Conservation (phyloP, 2,888 invertebrate species). For the Conomelus anceps region DNA sequence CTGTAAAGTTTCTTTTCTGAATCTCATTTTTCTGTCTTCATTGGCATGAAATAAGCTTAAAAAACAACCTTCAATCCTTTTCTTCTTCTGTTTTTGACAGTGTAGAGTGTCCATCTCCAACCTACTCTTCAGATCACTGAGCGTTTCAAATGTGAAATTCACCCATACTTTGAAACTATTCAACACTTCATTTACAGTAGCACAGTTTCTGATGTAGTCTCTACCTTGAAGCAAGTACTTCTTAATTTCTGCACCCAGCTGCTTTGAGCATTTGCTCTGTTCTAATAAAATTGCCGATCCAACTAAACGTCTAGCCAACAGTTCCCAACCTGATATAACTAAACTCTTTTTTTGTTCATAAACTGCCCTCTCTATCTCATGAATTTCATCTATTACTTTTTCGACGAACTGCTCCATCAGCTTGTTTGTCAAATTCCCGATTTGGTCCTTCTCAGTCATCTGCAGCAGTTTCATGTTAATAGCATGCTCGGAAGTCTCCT, state of each 20-base stretch:
- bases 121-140: not conserved
- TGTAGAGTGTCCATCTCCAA: not conserved
- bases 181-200: not conserved
- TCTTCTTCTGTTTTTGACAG: not conserved
- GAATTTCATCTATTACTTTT: not conserved
- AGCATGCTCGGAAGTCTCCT: not conserved
- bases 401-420: not conserved
- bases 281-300: not conserved
- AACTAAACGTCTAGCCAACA: not conserved
- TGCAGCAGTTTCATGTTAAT: not conserved
- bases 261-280: not conserved
- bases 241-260: not conserved
- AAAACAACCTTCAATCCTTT: not conserved
- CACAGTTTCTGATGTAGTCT: not conserved
- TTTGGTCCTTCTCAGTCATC: not conserved
- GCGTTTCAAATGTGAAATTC: not conserved
- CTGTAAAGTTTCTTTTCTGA: not conserved
- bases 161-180: not conserved
- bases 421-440: not conserved
- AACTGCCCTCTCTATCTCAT: not conserved
- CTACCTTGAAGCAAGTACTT: not conserved
- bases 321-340: not conserved
- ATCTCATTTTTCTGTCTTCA: not conserved
- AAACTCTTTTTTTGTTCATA: not conserved
- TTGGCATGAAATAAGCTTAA: not conserved